Base-by-base conservation (phyloP, 2,888 invertebrate species). In the Sepioteuthis lessoniana region DNA sequence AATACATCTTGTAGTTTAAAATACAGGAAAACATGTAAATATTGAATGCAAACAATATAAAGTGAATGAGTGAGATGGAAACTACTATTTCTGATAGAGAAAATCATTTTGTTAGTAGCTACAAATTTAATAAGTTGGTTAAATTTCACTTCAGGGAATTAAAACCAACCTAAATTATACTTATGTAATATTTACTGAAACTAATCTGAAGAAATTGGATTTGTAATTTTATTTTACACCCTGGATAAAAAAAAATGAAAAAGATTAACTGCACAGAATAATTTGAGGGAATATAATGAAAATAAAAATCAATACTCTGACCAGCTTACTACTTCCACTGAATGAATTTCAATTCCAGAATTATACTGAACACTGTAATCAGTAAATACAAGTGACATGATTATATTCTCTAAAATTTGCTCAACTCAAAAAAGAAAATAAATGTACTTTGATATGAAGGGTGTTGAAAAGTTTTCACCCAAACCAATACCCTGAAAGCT, bases 171-270 rank as follows among this genome's bases (percentile, higher is more conserved):
- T n/a, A 0, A 76, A 76, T 76, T 76, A 1, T 76, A 76, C n/a
- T 76, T n/a, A 76, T 19, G 19, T 76, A n/a, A 76, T n/a, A 76
- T n/a, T 76, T 76, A 55, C 25, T 55, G 55, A 76, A 76, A 13
- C n/a, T n/a, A 76, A 76, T 76, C n/a, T 10, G 10, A n/a, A 76
- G 31, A 76, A 31, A 76, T n/a, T 76, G 76, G 76, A 76, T 76
- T 76, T 76, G 76, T 76, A 76, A 76, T 76, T 76, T 76, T n/a
- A 76, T 76, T 76, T 76, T 76, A 76, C 76, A 76, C 76, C n/a
- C n/a, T 76, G 76, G 76, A 76, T 76, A n/a, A n/a, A 31, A 76
- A 31, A 76, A 31, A 76, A 42, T 42, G 42, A 42, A 42, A 42
- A 42, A 42, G 76, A 76, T 76, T 76, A 76, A n/a, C 76, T 31